A percentile compares a stretch with the other conserved stretches of the same genome.
Conservation (phyloP, 2,888 invertebrate species). For the Sympetrum striolatum region DNA sequence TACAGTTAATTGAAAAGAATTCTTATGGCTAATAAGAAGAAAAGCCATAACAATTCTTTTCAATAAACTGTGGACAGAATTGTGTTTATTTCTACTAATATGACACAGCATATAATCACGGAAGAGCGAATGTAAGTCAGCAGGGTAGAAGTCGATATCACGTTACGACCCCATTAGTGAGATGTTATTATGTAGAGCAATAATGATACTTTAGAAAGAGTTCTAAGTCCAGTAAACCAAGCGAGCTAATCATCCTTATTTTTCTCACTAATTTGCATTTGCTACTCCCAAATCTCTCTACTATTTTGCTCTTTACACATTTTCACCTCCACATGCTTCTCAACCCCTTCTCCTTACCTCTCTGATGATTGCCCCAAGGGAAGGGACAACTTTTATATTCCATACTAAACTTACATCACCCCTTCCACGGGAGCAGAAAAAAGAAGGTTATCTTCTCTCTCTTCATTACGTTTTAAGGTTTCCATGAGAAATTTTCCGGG, state of each 20-base stretch:
- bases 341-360: neutral
- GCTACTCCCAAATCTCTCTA: neutral
- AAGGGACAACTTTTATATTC: neutral
- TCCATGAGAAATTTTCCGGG: neutral
- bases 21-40: too few species aligned
- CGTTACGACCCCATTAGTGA: too few species aligned
- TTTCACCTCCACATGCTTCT: neutral
- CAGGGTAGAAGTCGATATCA: too few species aligned
- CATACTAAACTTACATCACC: neutral
- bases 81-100: too few species aligned
- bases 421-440: neutral
- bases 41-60: too few species aligned
- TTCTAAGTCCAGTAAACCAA: too few species aligned
- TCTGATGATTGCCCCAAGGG: neutral
- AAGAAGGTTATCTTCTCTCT: neutral
- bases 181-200: too few species aligned
- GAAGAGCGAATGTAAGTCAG: too few species aligned
- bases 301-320: neutral
- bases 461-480: conserved; percentile 9
- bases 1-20: too few species aligned
- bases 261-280: neutral
- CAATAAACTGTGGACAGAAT: too few species aligned
- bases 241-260: neutral
- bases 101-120: too few species aligned
- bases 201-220: too few species aligned